Evolutionary conservation across 2,797 vertebrate genomes (phyloP), one percentile per base, ranked within the genome.

Genomic region (Iguana delicatissima): DNA sequence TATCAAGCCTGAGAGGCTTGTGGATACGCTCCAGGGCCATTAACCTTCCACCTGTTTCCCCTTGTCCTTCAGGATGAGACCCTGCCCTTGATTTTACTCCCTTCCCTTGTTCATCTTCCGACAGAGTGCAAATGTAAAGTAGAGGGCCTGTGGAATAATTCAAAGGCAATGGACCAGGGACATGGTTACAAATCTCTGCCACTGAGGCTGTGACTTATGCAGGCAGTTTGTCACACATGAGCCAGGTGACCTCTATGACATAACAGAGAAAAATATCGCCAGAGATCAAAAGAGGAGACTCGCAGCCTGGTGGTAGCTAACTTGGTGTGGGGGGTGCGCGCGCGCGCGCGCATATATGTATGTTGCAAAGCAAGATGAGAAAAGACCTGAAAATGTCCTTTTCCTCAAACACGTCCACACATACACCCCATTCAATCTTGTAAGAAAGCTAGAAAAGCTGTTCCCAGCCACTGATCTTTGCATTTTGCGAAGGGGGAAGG

Each of bases 11-110:
- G 98, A 98, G 98, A 98, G 98, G 98, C 98, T 98, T 98, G 98
- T 98, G 98, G 98, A 99, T 99, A 98, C 97, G 98, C 98, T 99
- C 98, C 98, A 98, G 98, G 98, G 98, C 99, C 98, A 99, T 99
- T 99, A 99, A 99, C 99, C 99, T 99, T 98, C 98, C 99, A 99
- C 99, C 99, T 99, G 99, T 99, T 99, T 97, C 98, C 98, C 98
- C 98, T 98, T 97, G 98, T 98, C 98, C 98, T 98, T 98, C 98
- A 98, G 97, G 97, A 98, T 97, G 98, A 97, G 97, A 97, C 98
- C 98, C 98, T 99, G 98, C 98, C 98, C 98, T 99, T 99, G 99
- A 97, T 98, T 96, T 95, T 96, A 97, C 98, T 98, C 97, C 97
- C 97, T 96, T 97, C 97, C 97, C 98, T 97, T 98, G 98, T 98